Evolutionary conservation across 2,113 vertebrate genomes (phyloP), one percentile per base, ranked within the genome.

Genomic region (Zeus faber): DNA sequence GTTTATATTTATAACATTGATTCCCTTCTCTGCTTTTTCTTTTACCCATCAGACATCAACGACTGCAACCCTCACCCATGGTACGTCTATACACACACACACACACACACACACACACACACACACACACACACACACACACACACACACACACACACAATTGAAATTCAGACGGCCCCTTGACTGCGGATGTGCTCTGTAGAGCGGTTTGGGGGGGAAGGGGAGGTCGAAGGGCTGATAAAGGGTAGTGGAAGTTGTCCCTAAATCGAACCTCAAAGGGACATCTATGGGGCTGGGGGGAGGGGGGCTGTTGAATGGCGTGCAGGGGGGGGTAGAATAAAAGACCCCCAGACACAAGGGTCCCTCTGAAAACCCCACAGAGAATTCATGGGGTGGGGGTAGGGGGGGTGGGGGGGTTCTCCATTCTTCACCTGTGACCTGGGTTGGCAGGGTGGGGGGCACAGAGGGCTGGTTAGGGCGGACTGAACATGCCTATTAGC

Each of bases 51-150:
- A 99, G 97, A 98, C 70, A 96, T 88, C 58, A 96, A 98, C 4
- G 95, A 99, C 80, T 99, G 97, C 86, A 95, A 92, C 77, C 93
- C 97, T 70, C 91, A 96, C 72, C 97, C 96, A 2, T 98, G 96
- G 97, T 99, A 89, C 84, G 95, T 91, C 43, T 4, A 21, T 51
- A 48, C 43, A 66, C 50, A 5, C 46, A 20, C 40, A 17, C 40
- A 43, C 40, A 20, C 40, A 41, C 49, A 51, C 45, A 9, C 61
- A 54, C 44, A 46, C 21, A 46, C 44, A 46, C 13, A 24, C 46
- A 54, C 35, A 22, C n/a, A n/a, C n/a, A n/a, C n/a, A n/a, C n/a
- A n/a, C n/a, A n/a, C n/a, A n/a, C n/a, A n/a, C n/a, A n/a, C n/a
- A n/a, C n/a, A n/a, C n/a, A n/a, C n/a, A n/a, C n/a, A n/a, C n/a